These are phyloP conservation scores for Hecatera dysodea DNA, from an alignment of 2,888 invertebrate genomes.

Conservation along the genomic window DNA sequence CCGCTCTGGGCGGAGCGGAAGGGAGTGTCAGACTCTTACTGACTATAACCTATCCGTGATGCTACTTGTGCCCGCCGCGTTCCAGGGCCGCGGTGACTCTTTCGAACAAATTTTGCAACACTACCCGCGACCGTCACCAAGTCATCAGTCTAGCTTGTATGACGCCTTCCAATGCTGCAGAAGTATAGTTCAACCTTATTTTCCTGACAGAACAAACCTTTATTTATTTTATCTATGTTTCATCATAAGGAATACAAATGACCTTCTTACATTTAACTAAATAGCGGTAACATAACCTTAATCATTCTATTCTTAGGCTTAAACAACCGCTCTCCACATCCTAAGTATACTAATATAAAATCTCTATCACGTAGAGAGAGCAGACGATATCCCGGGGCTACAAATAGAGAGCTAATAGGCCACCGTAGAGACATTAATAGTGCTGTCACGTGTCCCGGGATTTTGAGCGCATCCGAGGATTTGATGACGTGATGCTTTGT, in stretches of 20 bases:
- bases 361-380: constrained; percentile 42
- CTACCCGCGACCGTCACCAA: too few relatives aligned
- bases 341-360: constrained; percentile 40
- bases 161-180: too few relatives aligned
- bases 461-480: constrained; percentile 30
- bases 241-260: neutral
- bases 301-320: constrained; percentile 3
- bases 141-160: too few relatives aligned
- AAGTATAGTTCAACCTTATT: too few relatives aligned
- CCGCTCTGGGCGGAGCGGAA: too few relatives aligned
- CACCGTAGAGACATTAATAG: constrained; percentile 54
- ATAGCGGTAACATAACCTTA: neutral
- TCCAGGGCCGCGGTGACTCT: too few relatives aligned
- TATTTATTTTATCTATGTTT: neutral
- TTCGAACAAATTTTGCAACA: too few relatives aligned
- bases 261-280: neutral
- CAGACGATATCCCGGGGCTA: constrained; percentile 38
- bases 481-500: neutral
- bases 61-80: too few relatives aligned
- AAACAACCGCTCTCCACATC: constrained; percentile 7
- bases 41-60: too few relatives aligned
- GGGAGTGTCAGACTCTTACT: too few relatives aligned
- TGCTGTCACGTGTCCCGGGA: constrained; percentile 34
- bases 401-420: constrained; percentile 57
- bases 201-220: neutral